phyloP scores from a whole-genome alignment of 2,888 invertebrate genomes.

The Caenorhabditis sp. region DNA sequence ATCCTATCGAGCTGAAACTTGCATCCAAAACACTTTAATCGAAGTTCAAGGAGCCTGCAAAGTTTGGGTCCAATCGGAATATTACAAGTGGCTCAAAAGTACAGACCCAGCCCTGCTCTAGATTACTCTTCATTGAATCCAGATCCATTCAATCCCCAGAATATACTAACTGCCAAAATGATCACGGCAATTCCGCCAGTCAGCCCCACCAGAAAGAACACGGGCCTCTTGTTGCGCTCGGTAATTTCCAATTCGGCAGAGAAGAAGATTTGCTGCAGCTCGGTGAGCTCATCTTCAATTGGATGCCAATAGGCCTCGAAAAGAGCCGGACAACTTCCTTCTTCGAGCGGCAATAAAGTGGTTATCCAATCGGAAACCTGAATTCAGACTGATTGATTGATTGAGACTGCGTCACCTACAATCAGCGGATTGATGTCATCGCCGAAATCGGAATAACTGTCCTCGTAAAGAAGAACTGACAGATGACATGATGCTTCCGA shows the following conservation, averaged over 20 bases:
- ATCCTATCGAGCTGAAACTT: too few species aligned
- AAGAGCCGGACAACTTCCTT: conserved; percentile 50
- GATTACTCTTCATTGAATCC: conserved; percentile 60
- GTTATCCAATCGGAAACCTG: conserved; percentile 53
- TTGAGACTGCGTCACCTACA: conserved; percentile 28
- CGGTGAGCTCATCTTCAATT: conserved; percentile 59
- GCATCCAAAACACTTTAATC: too few species aligned
- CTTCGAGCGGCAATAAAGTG: conserved; percentile 32
- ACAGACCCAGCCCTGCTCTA: too few species aligned
- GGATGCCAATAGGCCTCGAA: conserved; percentile 55
- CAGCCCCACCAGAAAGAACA: conserved; percentile 62
- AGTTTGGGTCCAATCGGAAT: too few species aligned
- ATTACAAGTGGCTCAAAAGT: too few species aligned
- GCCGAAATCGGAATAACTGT: conserved; percentile 54
- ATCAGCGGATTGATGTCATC: conserved; percentile 47
- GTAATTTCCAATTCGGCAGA: conserved; percentile 53
- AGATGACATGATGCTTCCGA: conserved; percentile 35
- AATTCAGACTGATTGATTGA: neutral
- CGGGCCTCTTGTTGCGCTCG: conserved; percentile 45
- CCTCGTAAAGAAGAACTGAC: conserved; percentile 53
- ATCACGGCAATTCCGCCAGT: conserved; percentile 67
- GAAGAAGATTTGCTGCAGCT: conserved; percentile 61
- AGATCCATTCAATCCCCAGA: conserved; percentile 70
- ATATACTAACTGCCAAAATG: conserved; percentile 66
- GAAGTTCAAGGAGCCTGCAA: too few species aligned